Evolutionary conservation across 2,113 vertebrate species (phyloP).

Genomic region (Elephantulus edwardii): DNA sequence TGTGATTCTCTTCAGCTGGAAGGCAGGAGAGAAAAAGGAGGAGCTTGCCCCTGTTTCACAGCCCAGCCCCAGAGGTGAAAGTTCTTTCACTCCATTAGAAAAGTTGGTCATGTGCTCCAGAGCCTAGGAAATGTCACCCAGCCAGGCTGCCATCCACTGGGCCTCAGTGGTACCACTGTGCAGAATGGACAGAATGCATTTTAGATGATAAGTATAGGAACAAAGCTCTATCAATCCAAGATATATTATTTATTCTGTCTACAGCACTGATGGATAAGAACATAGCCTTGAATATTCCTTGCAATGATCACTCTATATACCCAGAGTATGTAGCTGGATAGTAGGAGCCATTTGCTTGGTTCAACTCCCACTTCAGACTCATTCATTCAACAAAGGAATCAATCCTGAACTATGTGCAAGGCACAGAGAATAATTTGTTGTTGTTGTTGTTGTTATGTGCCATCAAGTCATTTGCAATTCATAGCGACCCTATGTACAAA

Average conservation of each 20-base stretch:
- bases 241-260: fast-evolving
- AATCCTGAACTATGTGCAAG: not conserved
- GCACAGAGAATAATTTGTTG: no score
- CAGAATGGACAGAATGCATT: not conserved
- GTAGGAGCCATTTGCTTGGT: not conserved
- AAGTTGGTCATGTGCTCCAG: fast-evolving
- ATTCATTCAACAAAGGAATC: fast-evolving
- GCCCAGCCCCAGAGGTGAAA: not conserved
- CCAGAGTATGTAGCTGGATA: not conserved
- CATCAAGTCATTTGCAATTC: no score
- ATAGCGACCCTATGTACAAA: no score
- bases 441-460: no score
- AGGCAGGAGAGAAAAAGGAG: fast-evolving
- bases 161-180: fast-evolving
- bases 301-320: fast-evolving
- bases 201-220: fast-evolving
- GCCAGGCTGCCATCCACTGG: fast-evolving
- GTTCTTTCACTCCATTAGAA: not conserved
- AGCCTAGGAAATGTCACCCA: not conserved
- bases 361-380: not conserved
- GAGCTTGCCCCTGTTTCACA: fast-evolving
- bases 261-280: fast-evolving
- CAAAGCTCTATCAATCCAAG: fast-evolving
- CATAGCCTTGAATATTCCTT: fast-evolving
- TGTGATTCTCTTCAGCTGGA: fast-evolving